Conservation (phyloP, 2,888 invertebrate species). For the Microctonus brassicae region DNA sequence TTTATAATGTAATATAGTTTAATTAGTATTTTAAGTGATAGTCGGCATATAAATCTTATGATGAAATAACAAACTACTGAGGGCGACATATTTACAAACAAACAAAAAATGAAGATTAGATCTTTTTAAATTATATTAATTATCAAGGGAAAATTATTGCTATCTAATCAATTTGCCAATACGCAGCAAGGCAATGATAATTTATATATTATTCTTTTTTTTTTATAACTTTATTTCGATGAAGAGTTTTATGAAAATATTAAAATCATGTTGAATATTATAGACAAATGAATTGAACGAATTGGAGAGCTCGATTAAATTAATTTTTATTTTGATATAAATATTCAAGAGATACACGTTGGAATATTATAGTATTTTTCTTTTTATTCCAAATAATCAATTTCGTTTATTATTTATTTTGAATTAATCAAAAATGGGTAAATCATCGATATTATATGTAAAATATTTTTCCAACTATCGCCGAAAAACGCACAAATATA, state of each 20-base stretch:
- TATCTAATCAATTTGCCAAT: background rate
- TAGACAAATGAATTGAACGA: too few species aligned
- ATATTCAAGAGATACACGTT: background rate
- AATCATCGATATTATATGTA: background rate
- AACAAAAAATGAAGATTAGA: background rate
- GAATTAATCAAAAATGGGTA: background rate
- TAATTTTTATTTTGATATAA: too few species aligned
- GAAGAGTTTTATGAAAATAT: background rate
- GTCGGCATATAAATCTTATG: background rate
- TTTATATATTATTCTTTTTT: slow-evolving; percentile 23
- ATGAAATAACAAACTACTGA: slow-evolving; percentile 14
- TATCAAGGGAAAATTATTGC: background rate
- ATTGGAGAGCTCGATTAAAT: background rate
- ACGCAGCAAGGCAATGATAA: background rate
- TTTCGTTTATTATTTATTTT: background rate
- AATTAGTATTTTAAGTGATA: background rate
- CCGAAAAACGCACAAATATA: slow-evolving; percentile 1
- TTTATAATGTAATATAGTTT: background rate
- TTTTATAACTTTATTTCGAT: slow-evolving; percentile 7
- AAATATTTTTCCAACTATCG: background rate
- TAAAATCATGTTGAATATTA: background rate
- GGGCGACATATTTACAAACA: slow-evolving; percentile 20
- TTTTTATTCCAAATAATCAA: background rate
- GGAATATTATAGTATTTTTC: background rate
- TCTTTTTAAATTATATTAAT: background rate